Base-by-base conservation (phyloP, 2,888 invertebrate species). In the Hypercompe scribonia region DNA sequence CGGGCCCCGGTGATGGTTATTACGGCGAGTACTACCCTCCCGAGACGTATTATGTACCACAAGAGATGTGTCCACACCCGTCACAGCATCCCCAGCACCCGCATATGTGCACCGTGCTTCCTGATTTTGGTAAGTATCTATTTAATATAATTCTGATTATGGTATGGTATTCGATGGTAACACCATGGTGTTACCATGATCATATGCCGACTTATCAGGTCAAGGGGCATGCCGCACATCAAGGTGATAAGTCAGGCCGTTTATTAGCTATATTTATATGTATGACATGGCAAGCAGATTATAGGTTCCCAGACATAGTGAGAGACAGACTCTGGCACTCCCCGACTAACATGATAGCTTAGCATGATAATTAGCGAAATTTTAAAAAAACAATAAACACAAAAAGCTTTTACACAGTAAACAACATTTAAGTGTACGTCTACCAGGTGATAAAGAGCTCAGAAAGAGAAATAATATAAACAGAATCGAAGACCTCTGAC, bases 81-180 rank as follows among this genome's bases (percentile, higher is more conserved):
- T 96, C 96, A 84, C 94, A 94, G 90, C 97, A 97, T 88, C 96
- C 95, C 50, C 96, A 96, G 91, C 96, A 95, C 86, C 94, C 95
- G 83, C 96, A 96, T 87, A 96, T 97, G 96, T 97, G 97, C 94
- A 96, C 97, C 81, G 96, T 97, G 91, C 97, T 97, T 88, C 96
- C 97, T 86, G 97, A 97, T 92, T 97, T 97, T 93, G 97, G 97
- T 97, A 93, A 96, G 97, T 83, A 15, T 31, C 5, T 31, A 31
- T 31, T 61, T 61, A 61, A 61, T 61, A 31, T 61, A 31, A 31
- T 61, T 61, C 31, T 61, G 2, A 61, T 18, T 31, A 18, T 58
- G 8, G n/a, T 58, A n/a, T 61, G 7, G 2, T 18, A 61, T 31
- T 31, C 28, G 18, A 31, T 31, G 18, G 8, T 31, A 61, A 31